phyloP scores from a whole-genome alignment of 2,888 invertebrate genomes.

The Drosophila nigricruria region DNA sequence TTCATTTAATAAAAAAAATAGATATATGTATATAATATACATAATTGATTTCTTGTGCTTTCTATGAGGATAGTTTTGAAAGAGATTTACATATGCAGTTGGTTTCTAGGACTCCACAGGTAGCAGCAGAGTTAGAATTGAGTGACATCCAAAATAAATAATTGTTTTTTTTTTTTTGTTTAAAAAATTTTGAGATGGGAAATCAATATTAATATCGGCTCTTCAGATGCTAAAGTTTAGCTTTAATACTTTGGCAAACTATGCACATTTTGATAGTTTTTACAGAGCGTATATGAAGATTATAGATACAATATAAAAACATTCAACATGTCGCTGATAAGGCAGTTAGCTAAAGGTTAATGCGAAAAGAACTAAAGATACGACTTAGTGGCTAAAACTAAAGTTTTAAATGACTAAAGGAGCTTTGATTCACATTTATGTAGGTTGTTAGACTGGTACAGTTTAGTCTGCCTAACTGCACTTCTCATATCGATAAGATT shows the following conservation, averaged over 20 bases:
- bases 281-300: conserved; percentile 39
- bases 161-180: conserved; percentile 9
- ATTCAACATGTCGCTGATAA: conserved; percentile 57
- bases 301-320: conserved; percentile 39
- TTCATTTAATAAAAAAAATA: conserved; percentile 71
- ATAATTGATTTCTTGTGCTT: conserved; percentile 34
- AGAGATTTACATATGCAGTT: conserved; percentile 42
- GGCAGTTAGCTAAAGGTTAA: conserved; percentile 68
- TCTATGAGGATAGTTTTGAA: conserved; percentile 8
- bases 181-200: conserved; percentile 47
- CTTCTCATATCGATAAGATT: conserved; percentile 29
- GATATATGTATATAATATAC: conserved; percentile 57
- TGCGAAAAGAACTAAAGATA: conserved; percentile 54
- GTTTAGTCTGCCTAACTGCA: conserved; percentile 20
- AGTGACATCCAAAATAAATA: conserved; percentile 14
- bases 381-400: conserved; percentile 68
- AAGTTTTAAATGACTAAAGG: conserved; percentile 65
- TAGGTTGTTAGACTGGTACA: conserved; percentile 33
- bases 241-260: conserved; percentile 68
- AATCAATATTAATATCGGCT: conserved; percentile 31
- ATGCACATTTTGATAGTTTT: conserved; percentile 38
- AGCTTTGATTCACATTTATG: conserved; percentile 75
- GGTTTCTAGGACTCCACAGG: neutral
- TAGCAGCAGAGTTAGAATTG: conserved; percentile 41
- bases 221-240: conserved; percentile 37